phyloP scores from a whole-genome alignment of 2,113 vertebrate genomes.

The Suncus etruscus region DNA sequence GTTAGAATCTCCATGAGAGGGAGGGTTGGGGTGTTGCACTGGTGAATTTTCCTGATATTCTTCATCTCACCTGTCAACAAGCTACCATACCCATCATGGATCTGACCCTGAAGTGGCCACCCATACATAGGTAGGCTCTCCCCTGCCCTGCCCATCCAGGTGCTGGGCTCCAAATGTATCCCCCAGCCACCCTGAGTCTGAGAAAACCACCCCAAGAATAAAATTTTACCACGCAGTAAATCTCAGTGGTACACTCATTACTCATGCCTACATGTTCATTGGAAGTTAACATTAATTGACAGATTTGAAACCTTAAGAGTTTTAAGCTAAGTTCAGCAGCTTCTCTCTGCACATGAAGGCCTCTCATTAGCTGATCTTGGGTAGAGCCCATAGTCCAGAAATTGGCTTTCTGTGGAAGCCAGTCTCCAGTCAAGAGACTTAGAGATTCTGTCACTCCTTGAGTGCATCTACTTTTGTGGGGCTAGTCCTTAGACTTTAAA shows the following conservation, averaged over 20 bases:
- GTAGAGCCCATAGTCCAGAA: background rate
- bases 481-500: background rate
- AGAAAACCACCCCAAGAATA: background rate
- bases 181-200: background rate
- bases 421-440: background rate
- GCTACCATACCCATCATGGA: rapidly evolving
- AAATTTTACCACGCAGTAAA: slow-evolving; percentile 28
- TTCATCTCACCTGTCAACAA: background rate
- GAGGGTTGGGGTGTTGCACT: background rate
- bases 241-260: slow-evolving; percentile 13
- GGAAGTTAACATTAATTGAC: background rate
- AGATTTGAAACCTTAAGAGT: background rate
- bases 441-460: background rate
- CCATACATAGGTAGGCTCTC: background rate
- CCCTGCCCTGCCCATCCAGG: background rate
- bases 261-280: slow-evolving; percentile 21
- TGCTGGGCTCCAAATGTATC: background rate
- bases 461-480: rapidly evolving
- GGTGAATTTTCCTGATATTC: background rate
- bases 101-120: background rate
- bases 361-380: background rate
- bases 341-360: background rate
- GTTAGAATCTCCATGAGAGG: background rate
- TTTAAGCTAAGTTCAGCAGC: background rate
- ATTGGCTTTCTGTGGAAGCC: background rate